Conservation (phyloP, 2,888 invertebrate species). For the Pyrocoelia pectoralis region DNA sequence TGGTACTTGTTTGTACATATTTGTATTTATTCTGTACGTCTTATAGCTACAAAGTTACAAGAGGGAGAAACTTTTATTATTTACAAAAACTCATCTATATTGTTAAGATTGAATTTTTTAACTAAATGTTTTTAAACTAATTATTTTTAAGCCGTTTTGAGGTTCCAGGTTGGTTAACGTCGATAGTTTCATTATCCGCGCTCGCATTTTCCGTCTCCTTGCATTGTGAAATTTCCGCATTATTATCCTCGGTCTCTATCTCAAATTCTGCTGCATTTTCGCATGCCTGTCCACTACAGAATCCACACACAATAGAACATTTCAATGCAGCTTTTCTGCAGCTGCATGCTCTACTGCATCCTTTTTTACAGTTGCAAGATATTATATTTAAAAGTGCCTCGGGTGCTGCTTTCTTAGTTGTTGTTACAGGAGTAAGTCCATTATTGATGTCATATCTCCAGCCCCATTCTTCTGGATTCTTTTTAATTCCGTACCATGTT, state of each 20-base stretch:
- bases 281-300: not conserved
- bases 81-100: no score
- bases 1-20: no score
- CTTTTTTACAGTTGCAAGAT: conserved; percentile 2
- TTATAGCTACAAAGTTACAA: no score
- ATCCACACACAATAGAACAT: conserved; percentile 7
- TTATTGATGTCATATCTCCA: not conserved
- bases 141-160: no score
- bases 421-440: not conserved
- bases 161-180: no score
- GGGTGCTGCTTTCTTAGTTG: not conserved
- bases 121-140: no score
- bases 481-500: not conserved
- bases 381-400: not conserved
- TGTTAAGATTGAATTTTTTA: no score
- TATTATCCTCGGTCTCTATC: not conserved
- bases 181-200: no score
- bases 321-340: conserved; percentile 4
- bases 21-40: no score
- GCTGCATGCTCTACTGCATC: not conserved
- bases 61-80: no score
- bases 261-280: not conserved
- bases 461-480: not conserved
- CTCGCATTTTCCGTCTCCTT: no score
- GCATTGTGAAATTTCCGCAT: not conserved